Base-by-base conservation (phyloP, 2,797 vertebrate species). In the Octomys mimax region DNA sequence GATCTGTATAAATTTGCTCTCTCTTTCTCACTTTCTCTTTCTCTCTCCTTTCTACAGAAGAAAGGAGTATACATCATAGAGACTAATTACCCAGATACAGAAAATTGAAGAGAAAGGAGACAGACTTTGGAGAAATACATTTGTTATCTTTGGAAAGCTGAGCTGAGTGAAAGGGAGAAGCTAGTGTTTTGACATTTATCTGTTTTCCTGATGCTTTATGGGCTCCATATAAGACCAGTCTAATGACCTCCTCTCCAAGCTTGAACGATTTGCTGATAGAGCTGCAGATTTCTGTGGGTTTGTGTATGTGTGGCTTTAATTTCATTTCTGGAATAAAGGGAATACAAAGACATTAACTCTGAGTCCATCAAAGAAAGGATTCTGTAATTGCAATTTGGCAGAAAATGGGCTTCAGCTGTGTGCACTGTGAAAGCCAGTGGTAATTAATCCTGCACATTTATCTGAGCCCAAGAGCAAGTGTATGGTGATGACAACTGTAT, bases 271-370 rank as follows among this genome's bases (percentile, higher is more conserved):
- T 96, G 85, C 87, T 92, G 89, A 83, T 92, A 73, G 94, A 92
- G 87, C 78, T 92, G 81, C 61, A 89, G 89, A 81, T 93, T 97
- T 92, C 93, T 80, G 86, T 78, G 79, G 73, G 54, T 33, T 36
- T 36, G 68, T 36, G 33, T 70, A 9, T 70, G 18, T 26, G 59
- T 73, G 86, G 64, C 85, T 96, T 96, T 95, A 78, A 97, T 97
- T 96, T 95, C 94, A 93, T 96, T 97, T 95, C 87, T 97, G 93
- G 94, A 91, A 88, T 92, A 97, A 97, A 97, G 96, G 75, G 96
- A 97, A 78, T 84, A 80, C 94, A 92, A 96, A 96, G 94, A 96
- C 95, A 95, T 93, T 93, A 95, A 86, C 93, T 96, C 96, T 71
- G 79, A 87, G 80, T 89, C 80, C 91, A 96, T 94, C 96, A 94